Evolutionary conservation across 2,797 vertebrate species (phyloP).

Genomic region (Cirrhinus mrigala): DNA sequence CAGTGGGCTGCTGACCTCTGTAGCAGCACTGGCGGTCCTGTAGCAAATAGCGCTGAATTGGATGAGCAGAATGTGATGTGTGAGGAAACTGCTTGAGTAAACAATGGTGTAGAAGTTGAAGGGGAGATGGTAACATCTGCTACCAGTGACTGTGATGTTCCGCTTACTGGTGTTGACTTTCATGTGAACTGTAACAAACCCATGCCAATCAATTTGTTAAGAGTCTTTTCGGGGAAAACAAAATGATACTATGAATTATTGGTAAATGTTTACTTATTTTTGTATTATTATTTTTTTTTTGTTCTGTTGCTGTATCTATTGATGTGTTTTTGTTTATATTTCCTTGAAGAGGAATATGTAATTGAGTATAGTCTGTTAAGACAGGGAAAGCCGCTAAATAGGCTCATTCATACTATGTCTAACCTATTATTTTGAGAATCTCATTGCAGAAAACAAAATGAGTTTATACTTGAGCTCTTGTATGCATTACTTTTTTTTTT

Average conservation of each 20-base stretch:
- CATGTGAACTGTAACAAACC: background rate
- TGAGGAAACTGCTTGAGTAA: background rate
- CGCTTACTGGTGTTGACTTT: background rate
- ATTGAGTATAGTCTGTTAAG: background rate
- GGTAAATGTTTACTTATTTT: background rate
- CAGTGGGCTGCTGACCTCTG: conserved; percentile 4
- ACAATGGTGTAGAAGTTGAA: background rate
- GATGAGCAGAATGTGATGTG: conserved; percentile 7
- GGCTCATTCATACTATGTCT: background rate
- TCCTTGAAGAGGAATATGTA: background rate
- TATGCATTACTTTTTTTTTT: background rate
- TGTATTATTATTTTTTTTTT: too few relatives aligned
- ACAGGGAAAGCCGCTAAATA: background rate
- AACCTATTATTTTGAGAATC: background rate
- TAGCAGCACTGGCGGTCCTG: background rate
- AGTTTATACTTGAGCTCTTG: background rate
- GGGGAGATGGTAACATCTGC: background rate
- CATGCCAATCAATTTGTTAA: background rate
- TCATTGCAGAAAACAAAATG: background rate
- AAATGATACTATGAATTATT: background rate
- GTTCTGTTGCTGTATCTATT: background rate
- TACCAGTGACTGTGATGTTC: background rate
- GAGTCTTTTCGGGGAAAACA: background rate
- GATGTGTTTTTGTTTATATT: background rate
- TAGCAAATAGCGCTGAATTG: too few relatives aligned